phyloP scores from a whole-genome alignment of 2,888 invertebrate species.

The Polia nebulosa region DNA sequence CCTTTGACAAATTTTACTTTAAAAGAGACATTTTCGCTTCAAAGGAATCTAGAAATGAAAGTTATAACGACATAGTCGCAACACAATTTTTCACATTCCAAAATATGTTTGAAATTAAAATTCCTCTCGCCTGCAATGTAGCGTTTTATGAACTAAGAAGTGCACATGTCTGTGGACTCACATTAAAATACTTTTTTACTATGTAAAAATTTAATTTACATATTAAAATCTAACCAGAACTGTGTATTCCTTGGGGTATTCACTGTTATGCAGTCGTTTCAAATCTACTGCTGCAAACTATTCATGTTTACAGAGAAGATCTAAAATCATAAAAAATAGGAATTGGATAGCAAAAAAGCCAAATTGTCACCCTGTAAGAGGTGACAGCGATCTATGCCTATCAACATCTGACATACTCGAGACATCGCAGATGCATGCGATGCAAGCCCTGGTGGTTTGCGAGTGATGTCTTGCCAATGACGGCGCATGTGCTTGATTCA shows the following conservation, averaged over 20 bases:
- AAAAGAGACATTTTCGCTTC: neutral
- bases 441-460: too few species aligned
- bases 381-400: too few species aligned
- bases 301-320: neutral
- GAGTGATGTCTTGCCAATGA: too few species aligned
- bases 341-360: too few species aligned
- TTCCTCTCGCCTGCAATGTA: constrained; percentile 24
- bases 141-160: constrained; percentile 35
- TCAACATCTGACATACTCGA: too few species aligned
- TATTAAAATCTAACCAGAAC: neutral
- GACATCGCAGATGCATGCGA: too few species aligned
- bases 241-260: neutral
- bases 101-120: constrained; percentile 44
- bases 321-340: too few species aligned
- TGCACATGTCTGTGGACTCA: constrained; percentile 22
- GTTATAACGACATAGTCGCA: neutral
- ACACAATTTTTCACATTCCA: neutral
- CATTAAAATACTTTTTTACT: neutral
- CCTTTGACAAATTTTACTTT: neutral
- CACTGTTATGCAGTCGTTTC: neutral
- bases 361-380: too few species aligned
- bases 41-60: constrained; percentile 12
- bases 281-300: neutral
- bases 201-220: neutral
- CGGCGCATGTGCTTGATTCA: too few species aligned